A percentile compares a stretch with the other conserved stretches of the same genome.
Evolutionary conservation across 2,888 invertebrate genomes (phyloP).

Genomic region (Cremastinae sp.): DNA sequence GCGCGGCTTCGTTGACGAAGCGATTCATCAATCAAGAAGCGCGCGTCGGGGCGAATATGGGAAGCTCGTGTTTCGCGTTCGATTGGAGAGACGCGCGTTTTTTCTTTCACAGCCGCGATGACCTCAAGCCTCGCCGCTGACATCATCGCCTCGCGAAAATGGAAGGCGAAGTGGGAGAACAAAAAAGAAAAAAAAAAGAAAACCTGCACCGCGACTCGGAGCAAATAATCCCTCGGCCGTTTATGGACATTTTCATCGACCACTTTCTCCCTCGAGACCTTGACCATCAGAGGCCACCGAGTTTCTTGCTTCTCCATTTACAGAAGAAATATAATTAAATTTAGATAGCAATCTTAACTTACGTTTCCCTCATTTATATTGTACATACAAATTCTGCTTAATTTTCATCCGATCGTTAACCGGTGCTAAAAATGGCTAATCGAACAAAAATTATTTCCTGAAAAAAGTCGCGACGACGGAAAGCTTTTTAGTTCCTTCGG

Average conservation of each 20-base stretch:
- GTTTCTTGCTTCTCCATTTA: not conserved
- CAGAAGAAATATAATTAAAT: not conserved
- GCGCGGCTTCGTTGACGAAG: conserved; percentile 21
- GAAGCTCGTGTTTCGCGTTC: conserved; percentile 22
- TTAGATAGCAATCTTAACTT: no score
- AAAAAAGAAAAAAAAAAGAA: not conserved
- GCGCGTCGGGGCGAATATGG: conserved; percentile 15
- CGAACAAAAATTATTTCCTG: no score
- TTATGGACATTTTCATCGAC: conserved; percentile 38
- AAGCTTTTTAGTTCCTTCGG: not conserved
- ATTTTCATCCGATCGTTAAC: no score
- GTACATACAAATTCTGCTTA: no score
- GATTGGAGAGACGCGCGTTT: conserved; percentile 26
- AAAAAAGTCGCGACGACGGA: no score
- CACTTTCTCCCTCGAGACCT: conserved; percentile 33
- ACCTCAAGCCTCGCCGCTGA: conserved; percentile 54
- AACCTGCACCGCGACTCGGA: conserved; percentile 19
- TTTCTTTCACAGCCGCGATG: conserved; percentile 31
- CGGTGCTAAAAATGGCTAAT: no score
- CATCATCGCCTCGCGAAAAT: conserved; percentile 45
- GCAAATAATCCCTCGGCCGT: conserved; percentile 34
- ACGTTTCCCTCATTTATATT: no score
- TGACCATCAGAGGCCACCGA: conserved; percentile 10
- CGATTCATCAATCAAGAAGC: conserved; percentile 48
- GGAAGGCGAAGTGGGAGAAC: not conserved